Conservation (phyloP, 2,797 vertebrate species). For the Petrocephalus schoutedeni region DNA sequence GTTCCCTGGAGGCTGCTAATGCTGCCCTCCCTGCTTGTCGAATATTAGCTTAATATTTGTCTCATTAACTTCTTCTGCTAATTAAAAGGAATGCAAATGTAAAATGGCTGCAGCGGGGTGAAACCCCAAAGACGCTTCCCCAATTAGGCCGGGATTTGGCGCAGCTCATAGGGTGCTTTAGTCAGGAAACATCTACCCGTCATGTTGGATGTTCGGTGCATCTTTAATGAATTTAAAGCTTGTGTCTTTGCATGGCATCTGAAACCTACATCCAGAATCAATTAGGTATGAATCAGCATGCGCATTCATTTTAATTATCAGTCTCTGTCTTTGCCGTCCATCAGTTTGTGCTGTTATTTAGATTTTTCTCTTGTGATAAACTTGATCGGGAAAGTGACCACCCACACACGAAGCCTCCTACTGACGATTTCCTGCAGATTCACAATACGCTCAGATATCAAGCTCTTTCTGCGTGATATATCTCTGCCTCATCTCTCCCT, state of each 20-base stretch:
- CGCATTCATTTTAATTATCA: not conserved
- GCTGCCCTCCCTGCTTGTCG: not conserved
- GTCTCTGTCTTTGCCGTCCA: not conserved
- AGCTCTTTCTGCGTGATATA: not conserved
- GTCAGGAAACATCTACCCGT: not conserved
- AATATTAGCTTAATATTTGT: not conserved
- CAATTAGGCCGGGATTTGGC: not conserved
- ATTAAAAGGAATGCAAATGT: not conserved
- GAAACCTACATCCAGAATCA: not conserved
- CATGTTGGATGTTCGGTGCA: not conserved
- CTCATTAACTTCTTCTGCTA: not conserved
- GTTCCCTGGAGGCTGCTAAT: not conserved
- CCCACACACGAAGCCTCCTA: not conserved
- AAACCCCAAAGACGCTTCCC: not conserved
- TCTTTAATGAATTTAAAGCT: not conserved
- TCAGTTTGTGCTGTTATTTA: not conserved
- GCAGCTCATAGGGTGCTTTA: not conserved
- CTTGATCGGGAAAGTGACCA: not conserved
- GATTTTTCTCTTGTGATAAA: not conserved
- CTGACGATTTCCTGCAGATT: not conserved
- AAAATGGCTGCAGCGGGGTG: not conserved
- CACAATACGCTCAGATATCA: not conserved
- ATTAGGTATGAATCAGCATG: not conserved
- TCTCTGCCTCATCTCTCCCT: slow-evolving; percentile 24
- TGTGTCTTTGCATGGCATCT: not conserved